Conservation (phyloP, 2,797 vertebrate species). For the Buphagus erythrorhynchus region DNA sequence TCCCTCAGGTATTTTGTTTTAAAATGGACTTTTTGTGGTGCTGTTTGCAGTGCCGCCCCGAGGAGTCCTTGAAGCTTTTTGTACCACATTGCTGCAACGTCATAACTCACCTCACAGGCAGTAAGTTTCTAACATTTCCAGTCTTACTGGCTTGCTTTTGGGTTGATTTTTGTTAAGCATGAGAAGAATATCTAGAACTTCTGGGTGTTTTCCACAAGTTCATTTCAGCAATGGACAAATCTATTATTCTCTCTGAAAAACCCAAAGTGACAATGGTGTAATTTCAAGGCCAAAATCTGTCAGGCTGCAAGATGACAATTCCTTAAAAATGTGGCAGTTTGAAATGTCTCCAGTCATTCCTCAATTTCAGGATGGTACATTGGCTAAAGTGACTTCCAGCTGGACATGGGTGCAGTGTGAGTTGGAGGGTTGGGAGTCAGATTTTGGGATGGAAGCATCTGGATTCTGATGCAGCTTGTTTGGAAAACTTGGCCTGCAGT, state of each 20-base stretch:
- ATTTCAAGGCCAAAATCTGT: neutral
- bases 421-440: neutral
- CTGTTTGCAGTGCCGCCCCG: conserved; percentile 89
- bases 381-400: neutral
- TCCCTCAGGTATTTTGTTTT: neutral
- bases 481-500: neutral
- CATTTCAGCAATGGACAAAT: neutral
- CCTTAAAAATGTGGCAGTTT: neutral
- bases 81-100: conserved; percentile 93
- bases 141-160: neutral
- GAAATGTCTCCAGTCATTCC: neutral
- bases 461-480: neutral
- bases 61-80: conserved; percentile 92
- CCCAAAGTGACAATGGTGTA: neutral
- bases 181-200: neutral
- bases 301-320: neutral
- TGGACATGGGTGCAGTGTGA: neutral
- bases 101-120: conserved; percentile 91
- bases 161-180: neutral
- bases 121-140: conserved; percentile 82
- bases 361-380: neutral
- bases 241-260: neutral
- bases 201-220: neutral
- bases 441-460: neutral
- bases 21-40: neutral